Evolutionary conservation across 1,140 invertebrate species (phyloP), one percentile per base, ranked within the genome.

Genomic region (Calycopis cecrops): DNA sequence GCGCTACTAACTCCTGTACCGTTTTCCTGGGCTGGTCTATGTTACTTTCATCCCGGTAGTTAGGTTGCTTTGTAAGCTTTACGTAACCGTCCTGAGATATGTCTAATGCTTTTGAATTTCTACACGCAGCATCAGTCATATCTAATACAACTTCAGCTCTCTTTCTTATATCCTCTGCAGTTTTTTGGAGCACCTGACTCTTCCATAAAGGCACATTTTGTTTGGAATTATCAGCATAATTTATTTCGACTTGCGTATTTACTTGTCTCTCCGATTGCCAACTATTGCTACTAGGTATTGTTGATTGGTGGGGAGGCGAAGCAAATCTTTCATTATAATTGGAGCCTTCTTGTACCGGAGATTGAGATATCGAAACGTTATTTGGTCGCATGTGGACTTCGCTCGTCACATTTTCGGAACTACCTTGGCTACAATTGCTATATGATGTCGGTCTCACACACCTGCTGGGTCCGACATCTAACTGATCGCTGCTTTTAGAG

Each of bases 1-100:
- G 82, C 3, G 90, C 90, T 28, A 91, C 89, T 59, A 91, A 72
- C 67, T 91, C 90, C 67, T 90, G 90, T 0, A 91, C 90, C 1
- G 89, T 89, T 67, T 85, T 89, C 59, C 90, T 71, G 4, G 82
- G 71, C 50, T 76, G 75, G 48, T 79, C 79, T 34, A 72, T 40
- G 18, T 60, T 65, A 52, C 52, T 61, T 18, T 74, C 73, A 50
- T 80, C 73, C 58, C 62, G 66, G 63, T 78, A 73, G 49, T 62
- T 71, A 4, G 61, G 52, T 67, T 85, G 82, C 62, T 85, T 87
- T 38, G 71, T 69, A 40, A 87, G 73, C 65, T 81, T 88, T 8
- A 88, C 76, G 54, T 87, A 88, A n/a, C 86, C 85, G 56, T 88
- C 85, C 63, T 87, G 83, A 40, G 77, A 81, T 70, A 84, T 84